A percentile compares a stretch with the other conserved stretches of the same genome.
These are phyloP conservation scores for Hoplias malabaricus DNA, from an alignment of 2,113 vertebrate species.

Conservation along the genomic window DNA sequence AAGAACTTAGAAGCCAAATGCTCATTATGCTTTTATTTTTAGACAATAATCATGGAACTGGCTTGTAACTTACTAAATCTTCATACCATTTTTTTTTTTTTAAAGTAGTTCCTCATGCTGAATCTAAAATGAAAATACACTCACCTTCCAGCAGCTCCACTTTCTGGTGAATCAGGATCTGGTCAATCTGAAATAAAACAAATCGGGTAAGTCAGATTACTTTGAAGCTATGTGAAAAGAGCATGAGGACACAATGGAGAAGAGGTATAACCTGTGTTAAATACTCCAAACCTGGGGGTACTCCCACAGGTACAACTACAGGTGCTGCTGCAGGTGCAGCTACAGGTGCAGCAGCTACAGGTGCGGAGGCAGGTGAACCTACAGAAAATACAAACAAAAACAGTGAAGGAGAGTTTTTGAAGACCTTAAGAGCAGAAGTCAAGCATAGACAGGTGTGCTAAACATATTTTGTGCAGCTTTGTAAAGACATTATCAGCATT, in stretches of 20 bases:
- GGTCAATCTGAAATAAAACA: conserved; percentile 77
- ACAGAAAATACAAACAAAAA: conserved; percentile 2
- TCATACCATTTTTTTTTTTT: neutral
- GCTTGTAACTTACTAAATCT: neutral
- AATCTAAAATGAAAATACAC: neutral
- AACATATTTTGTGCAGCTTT: no score
- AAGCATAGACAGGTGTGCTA: no score
- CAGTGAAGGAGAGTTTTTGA: neutral
- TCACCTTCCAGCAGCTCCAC: conserved; percentile 85
- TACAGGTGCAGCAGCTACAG: conserved; percentile 34
- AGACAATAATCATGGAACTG: no score
- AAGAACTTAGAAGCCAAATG: neutral
- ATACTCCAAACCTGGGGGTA: conserved; percentile 82
- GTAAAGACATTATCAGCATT: no score
- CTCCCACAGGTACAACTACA: conserved; percentile 63
- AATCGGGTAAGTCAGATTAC: neutral
- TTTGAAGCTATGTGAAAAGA: neutral
- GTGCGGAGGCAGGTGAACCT: neutral
- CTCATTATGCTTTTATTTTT: neutral
- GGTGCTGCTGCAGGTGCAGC: conserved; percentile 5
- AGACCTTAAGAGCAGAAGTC: no score
- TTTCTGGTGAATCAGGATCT: conserved; percentile 88
- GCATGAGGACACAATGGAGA: neutral
- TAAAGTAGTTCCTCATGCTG: neutral
- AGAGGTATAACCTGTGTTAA: conserved; percentile 76